Percentiles rank a stretch among this genome's conserved stretches.
Evolutionary conservation across 2,113 vertebrate species (phyloP).

Genomic region (Numenius arquata): DNA sequence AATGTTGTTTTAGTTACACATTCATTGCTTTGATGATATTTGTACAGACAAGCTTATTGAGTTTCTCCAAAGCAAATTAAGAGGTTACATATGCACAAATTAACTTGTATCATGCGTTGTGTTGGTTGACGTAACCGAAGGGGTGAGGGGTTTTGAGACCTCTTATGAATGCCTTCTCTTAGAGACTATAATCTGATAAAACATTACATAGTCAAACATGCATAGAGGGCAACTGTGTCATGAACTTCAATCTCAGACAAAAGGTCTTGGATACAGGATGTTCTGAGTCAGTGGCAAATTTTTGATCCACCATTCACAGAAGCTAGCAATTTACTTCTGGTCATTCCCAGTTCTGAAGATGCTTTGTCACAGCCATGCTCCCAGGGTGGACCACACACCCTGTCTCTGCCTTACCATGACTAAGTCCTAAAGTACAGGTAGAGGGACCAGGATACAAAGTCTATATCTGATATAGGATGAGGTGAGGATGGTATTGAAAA

Average conservation of each 20-base stretch:
- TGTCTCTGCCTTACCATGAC: neutral
- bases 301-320: neutral
- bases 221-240: neutral
- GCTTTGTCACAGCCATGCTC: neutral
- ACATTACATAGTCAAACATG: neutral
- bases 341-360: neutral
- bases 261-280: neutral
- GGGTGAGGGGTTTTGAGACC: neutral
- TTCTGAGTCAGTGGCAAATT: neutral
- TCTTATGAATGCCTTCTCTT: neutral
- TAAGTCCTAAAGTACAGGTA: neutral
- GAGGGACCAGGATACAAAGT: neutral
- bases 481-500: neutral
- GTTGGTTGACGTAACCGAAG: neutral
- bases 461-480: neutral
- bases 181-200: neutral
- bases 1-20: neutral
- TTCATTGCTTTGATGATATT: neutral
- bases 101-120: neutral
- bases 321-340: neutral
- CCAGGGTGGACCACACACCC: neutral
- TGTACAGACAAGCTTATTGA: neutral
- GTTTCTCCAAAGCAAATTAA: neutral
- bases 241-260: neutral
- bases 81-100: neutral